Evolutionary conservation across 1,140 invertebrate genomes (phyloP).

Genomic region (Drosophila watanabei): DNA sequence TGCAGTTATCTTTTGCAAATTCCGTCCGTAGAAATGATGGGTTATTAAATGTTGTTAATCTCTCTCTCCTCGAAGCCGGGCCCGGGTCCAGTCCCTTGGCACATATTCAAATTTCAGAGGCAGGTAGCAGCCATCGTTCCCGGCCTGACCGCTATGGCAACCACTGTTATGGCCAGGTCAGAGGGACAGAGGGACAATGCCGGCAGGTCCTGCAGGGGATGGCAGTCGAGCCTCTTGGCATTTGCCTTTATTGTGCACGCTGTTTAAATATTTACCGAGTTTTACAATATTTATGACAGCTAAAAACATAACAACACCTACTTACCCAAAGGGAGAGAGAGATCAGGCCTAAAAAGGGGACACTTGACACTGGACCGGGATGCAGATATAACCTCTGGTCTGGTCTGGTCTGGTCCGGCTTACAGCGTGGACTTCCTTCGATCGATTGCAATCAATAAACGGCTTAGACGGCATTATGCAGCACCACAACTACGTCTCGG

Average conservation of each 20-base stretch:
- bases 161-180: conserved; percentile 56
- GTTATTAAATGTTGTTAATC: conserved; percentile 84
- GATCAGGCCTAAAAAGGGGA: conserved; percentile 34
- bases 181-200: background rate
- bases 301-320: conserved; percentile 84
- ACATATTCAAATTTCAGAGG: conserved; percentile 75
- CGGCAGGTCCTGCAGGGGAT: background rate
- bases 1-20: conserved; percentile 74
- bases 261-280: conserved; percentile 83
- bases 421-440: conserved; percentile 49
- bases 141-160: conserved; percentile 10
- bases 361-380: conserved; percentile 67
- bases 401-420: conserved; percentile 23
- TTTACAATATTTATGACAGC: conserved; percentile 84
- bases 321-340: conserved; percentile 40
- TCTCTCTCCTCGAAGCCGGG: conserved; percentile 9
- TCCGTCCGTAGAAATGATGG: conserved; percentile 65
- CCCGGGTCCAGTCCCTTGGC: background rate
- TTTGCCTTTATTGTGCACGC: conserved; percentile 81
- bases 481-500: conserved; percentile 45
- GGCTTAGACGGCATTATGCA: conserved; percentile 67
- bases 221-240: conserved; percentile 65
- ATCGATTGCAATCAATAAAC: conserved; percentile 84
- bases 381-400: background rate
- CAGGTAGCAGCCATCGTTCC: conserved; percentile 27